Percentiles rank a stretch among this genome's conserved stretches.
phyloP scores from a whole-genome alignment of 2,113 vertebrate genomes.

The Diphyllodes magnificus region DNA sequence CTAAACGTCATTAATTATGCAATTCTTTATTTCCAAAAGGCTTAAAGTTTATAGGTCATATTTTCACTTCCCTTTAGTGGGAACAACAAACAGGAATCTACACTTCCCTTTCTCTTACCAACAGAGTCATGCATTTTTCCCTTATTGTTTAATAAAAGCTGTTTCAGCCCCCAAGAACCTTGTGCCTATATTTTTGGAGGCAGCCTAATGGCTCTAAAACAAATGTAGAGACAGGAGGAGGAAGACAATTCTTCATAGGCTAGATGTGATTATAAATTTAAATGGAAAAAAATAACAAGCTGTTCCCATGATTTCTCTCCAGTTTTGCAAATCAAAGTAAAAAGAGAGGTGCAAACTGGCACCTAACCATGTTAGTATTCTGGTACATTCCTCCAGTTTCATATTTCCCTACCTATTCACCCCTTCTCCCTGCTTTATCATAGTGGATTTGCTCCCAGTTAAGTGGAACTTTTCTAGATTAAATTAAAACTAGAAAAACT shows the following conservation, averaged over 20 bases:
- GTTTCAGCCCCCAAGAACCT: background rate
- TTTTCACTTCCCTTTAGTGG: conserved; percentile 11
- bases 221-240: background rate
- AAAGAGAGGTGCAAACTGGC: background rate
- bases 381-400: background rate
- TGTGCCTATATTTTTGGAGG: background rate
- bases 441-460: background rate
- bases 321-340: background rate
- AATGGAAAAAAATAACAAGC: background rate
- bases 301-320: background rate
- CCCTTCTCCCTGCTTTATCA: background rate
- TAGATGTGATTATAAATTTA: background rate
- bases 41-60: background rate
- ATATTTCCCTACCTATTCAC: background rate
- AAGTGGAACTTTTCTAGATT: background rate
- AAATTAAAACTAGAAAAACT: background rate
- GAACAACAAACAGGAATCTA: background rate
- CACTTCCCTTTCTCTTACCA: conserved; percentile 1
- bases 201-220: background rate
- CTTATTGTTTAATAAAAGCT: background rate
- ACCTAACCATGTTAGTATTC: background rate
- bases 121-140: background rate
- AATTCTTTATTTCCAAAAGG: background rate
- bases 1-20: background rate
- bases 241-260: background rate